phyloP scores from a whole-genome alignment of 2,113 vertebrate species.

The Axis porcinus region DNA sequence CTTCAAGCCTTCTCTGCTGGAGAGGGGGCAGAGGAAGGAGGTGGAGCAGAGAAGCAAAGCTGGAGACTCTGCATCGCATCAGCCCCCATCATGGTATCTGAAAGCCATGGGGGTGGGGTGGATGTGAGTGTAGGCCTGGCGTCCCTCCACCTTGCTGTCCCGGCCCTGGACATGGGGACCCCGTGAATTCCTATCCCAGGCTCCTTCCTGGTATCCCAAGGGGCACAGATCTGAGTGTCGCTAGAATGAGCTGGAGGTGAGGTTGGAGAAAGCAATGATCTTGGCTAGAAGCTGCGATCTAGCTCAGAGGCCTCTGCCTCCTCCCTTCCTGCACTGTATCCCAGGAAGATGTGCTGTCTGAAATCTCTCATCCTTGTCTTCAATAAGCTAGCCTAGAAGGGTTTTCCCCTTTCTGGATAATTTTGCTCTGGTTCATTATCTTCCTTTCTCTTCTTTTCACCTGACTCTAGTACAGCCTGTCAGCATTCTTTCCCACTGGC shows the following conservation, averaged over 20 bases:
- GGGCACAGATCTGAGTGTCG: background rate
- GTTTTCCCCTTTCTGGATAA: background rate
- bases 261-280: background rate
- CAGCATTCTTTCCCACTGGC: background rate
- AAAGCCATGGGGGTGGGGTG: background rate
- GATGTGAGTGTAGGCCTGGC: background rate
- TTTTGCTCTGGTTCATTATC: background rate
- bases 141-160: background rate
- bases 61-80: background rate
- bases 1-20: background rate
- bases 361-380: background rate
- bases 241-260: background rate
- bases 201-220: background rate
- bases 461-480: background rate
- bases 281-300: background rate
- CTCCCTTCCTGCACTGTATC: background rate
- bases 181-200: background rate
- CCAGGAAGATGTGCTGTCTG: background rate
- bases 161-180: background rate
- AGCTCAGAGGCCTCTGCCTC: background rate
- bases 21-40: background rate
- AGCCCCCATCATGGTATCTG: background rate
- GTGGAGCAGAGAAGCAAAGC: background rate
- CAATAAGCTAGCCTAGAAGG: background rate
- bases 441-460: background rate